Conservation (phyloP, 64 coral and sea anemone genomes). For the Actinia tenebrosa region DNA sequence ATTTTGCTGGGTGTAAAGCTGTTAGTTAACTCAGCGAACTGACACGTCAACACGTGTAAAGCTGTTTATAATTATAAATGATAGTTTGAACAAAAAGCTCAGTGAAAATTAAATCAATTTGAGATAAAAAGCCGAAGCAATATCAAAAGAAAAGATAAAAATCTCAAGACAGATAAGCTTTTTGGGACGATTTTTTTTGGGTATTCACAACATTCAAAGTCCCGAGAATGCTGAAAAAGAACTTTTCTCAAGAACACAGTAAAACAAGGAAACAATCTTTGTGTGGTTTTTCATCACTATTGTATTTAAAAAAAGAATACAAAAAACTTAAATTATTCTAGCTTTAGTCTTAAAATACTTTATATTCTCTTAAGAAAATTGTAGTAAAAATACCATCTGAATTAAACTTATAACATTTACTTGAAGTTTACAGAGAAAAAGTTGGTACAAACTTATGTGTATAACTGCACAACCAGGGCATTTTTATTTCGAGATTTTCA, state of each 20-base stretch:
- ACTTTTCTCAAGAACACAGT: neutral
- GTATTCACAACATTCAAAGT: neutral
- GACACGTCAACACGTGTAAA: neutral
- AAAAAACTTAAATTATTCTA: no score
- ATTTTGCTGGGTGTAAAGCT: neutral
- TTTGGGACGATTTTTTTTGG: neutral
- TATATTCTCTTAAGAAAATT: no score
- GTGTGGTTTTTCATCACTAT: no score
- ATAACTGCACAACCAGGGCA: neutral
- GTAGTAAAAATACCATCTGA: no score
- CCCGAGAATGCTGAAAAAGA: neutral
- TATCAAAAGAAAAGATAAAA: neutral
- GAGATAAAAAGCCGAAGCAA: neutral
- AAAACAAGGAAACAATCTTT: neutral
- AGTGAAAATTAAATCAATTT: neutral
- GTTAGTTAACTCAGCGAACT: neutral
- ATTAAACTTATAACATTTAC: neutral
- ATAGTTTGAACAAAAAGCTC: conserved; percentile 7
- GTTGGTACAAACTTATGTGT: neutral
- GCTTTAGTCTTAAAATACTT: no score
- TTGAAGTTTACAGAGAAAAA: neutral
- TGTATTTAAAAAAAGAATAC: no score
- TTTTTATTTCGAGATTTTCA: neutral
- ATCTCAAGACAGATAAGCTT: neutral
- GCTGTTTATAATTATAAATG: neutral